A percentile compares a stretch with the other conserved stretches of the same genome.
These are phyloP conservation scores for Centropyge bicolor DNA, from an alignment of 2,797 vertebrate genomes.

Conservation along the genomic window DNA sequence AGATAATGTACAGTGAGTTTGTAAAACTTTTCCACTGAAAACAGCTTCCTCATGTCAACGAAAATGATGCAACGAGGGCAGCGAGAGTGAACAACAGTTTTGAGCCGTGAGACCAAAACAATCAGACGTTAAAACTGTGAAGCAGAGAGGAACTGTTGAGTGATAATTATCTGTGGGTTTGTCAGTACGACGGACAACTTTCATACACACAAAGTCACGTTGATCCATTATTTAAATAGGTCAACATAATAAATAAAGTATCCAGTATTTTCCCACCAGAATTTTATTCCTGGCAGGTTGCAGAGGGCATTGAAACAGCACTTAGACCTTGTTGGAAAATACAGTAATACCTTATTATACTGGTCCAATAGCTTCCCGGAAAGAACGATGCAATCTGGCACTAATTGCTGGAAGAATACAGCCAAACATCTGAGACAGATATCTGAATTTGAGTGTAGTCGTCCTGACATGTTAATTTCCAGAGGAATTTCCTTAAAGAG, in stretches of 20 bases:
- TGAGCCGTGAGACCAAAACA: not conserved
- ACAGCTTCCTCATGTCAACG: not conserved
- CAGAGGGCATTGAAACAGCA: not conserved
- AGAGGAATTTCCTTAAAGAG: constrained; percentile 1
- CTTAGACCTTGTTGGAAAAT: constrained; percentile 11
- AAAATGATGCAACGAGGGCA: not conserved
- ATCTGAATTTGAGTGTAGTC: not conserved
- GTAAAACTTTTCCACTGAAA: not conserved
- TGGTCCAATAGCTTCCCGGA: constrained; percentile 23
- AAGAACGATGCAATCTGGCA: constrained; percentile 14
- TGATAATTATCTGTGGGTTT: not conserved
- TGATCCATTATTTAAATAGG: not conserved
- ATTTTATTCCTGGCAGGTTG: constrained; percentile 1
- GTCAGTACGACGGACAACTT: not conserved
- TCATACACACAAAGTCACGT: not conserved
- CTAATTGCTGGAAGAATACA: constrained; percentile 13
- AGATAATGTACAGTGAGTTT: not conserved
- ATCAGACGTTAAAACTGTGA: not conserved
- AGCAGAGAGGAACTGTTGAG: not conserved
- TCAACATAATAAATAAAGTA: constrained; percentile 21
- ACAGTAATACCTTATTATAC: constrained; percentile 16
- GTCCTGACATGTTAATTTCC: constrained; percentile 3
- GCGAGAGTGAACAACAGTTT: not conserved
- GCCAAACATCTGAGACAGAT: not conserved
- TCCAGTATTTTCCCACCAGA: constrained; percentile 6